A percentile compares a stretch with the other conserved stretches of the same genome.
Evolutionary conservation across 2,797 vertebrate genomes (phyloP).

Genomic region (Channallabes apus): DNA sequence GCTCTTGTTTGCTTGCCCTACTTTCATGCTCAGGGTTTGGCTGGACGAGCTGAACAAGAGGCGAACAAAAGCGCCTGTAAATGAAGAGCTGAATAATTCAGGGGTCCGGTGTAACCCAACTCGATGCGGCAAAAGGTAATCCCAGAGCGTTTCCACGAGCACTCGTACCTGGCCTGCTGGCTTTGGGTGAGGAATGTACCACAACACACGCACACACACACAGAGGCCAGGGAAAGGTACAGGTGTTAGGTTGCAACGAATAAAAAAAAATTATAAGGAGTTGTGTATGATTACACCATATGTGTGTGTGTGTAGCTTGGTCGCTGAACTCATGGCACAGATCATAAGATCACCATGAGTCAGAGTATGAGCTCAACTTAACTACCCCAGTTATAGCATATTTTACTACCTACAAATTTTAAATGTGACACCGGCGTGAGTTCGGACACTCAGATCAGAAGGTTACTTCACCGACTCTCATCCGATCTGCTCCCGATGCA

Average conservation of each 20-base stretch:
- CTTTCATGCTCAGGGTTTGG: conserved; percentile 60
- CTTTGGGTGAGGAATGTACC: background rate
- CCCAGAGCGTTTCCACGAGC: conserved; percentile 15
- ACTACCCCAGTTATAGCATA: background rate
- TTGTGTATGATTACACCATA: background rate
- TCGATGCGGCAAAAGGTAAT: conserved; percentile 32
- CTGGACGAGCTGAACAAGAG: conserved; percentile 58
- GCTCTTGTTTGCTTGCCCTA: conserved; percentile 62
- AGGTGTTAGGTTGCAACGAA: background rate
- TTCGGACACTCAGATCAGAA: background rate
- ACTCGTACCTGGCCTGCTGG: background rate
- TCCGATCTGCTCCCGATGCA: background rate
- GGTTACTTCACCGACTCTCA: background rate
- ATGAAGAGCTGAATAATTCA: conserved; percentile 78
- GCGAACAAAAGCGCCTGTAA: conserved; percentile 71
- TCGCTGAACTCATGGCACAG: background rate
- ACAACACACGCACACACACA: background rate
- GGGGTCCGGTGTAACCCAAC: conserved; percentile 66
- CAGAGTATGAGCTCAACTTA: background rate
- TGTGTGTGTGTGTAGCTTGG: background rate
- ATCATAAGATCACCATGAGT: background rate
- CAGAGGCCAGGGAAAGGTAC: background rate
- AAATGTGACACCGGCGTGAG: background rate
- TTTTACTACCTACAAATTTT: background rate
- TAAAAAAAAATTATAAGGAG: too few species aligned